Percentiles rank a stretch among this genome's conserved stretches.
Evolutionary conservation across 1,140 invertebrate genomes (phyloP).

Genomic region (Globodera ellingtonae): DNA sequence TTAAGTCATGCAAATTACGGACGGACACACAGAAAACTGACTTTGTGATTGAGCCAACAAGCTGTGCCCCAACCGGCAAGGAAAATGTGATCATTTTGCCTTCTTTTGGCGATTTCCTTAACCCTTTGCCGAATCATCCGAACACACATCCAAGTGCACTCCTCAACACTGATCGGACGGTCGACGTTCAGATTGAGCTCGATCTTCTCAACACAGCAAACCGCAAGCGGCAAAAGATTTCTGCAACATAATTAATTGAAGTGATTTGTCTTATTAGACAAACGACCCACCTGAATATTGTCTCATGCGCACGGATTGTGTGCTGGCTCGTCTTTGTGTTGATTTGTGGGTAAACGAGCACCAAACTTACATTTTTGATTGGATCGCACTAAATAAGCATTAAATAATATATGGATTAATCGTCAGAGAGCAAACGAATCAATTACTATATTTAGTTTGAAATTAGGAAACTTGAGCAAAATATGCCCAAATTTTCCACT

Average conservation of each 20-base stretch:
- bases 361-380: conserved; percentile 40
- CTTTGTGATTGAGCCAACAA: conserved; percentile 47
- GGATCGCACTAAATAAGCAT: conserved; percentile 26
- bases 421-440: background rate
- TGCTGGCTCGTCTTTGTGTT: conserved; percentile 3
- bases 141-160: conserved; percentile 33
- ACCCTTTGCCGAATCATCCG: conserved; percentile 39
- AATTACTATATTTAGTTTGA: too few species aligned
- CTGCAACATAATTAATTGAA: conserved; percentile 31
- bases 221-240: conserved; percentile 38
- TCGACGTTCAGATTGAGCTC: conserved; percentile 41
- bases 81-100: conserved; percentile 51
- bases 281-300: conserved; percentile 28
- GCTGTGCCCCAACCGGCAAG: conserved; percentile 51
- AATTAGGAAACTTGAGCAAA: too few species aligned
- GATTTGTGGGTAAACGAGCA: conserved; percentile 49
- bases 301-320: conserved; percentile 41
- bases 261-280: conserved; percentile 2
- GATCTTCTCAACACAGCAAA: conserved; percentile 50
- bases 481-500: too few species aligned
- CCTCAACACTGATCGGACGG: conserved; percentile 30
- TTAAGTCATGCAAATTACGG: background rate
- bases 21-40: conserved; percentile 4
- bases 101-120: conserved; percentile 40
- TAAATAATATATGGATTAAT: conserved; percentile 18